Conservation (phyloP, 2,888 invertebrate genomes). For the Patella pellucida region DNA sequence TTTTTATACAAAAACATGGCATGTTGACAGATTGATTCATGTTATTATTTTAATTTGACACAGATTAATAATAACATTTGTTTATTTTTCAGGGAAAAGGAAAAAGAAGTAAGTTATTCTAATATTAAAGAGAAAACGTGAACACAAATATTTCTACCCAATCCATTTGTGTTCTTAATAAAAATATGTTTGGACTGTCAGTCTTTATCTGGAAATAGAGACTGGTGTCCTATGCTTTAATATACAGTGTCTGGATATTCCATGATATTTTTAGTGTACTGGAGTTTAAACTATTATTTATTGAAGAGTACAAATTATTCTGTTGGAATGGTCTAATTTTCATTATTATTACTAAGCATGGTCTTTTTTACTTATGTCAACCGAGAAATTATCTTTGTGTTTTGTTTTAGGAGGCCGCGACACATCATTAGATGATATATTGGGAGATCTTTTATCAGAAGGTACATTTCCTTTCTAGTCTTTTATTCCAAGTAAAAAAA, state of each 20-base stretch:
- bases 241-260: no score
- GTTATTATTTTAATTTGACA: no score
- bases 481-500: neutral
- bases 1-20: no score
- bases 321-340: constrained; percentile 8
- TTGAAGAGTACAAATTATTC: neutral
- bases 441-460: constrained; percentile 55
- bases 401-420: no score
- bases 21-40: no score
- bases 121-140: neutral
- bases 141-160: no score
- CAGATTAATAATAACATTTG: no score
- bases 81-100: constrained; percentile 19
- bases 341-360: neutral
- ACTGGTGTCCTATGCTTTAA: no score
- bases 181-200: no score
- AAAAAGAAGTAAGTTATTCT: neutral
- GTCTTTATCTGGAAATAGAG: no score
- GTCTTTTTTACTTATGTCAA: constrained; percentile 17
- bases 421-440: constrained; percentile 50
- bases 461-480: constrained; percentile 33
- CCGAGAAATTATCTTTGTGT: constrained; percentile 13
- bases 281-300: neutral
- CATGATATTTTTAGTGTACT: no score
- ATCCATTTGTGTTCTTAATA: no score